Base-by-base conservation (phyloP, 2,888 invertebrate species). In the Ormia ochracea region DNA sequence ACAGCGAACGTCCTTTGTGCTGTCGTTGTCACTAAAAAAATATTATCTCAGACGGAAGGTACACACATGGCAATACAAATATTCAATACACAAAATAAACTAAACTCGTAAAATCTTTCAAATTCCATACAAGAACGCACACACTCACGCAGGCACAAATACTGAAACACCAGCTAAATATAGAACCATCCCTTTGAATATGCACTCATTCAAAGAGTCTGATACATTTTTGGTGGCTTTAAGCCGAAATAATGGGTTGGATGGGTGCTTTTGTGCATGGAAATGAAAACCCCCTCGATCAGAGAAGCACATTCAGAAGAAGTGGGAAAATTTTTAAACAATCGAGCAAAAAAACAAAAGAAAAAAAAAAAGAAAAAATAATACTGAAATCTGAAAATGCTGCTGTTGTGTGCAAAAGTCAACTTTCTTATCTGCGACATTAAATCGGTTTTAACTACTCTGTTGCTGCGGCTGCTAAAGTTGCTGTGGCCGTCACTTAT, bases 371-470 rank as follows among this genome's bases (percentile, higher is more conserved):
- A 72, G 33, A 65, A 45, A 54, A 26, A 52, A 10, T 7, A 36
- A 21, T 3, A 72, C 5, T 5, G 19, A 69, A 61, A 76, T 52
- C 41, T 31, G 41, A 41, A 63, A 72, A 70, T 54, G 69, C 70
- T 77, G 69, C 76, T 70, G 69, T 75, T 76, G 80, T 80, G 76
- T 80, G 80, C 80, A 76, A 76, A 76, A 76, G 80, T 76, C 80
- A 80, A 80, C 80, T 80, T 76, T 80, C 80, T 80, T 80, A 80
- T 80, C 80, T 52, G 76, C 73, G 76, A 80, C 80, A 80, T 80
- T 76, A 80, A 80, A 80, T 80, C 80, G 72, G 54, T 72, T 73
- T 80, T 80, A 76, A 79, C 76, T 76, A 66, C 73, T n/a, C n/a
- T n/a, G n/a, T n/a, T 58, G 56, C 69, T 81, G 82, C 73, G 70